Evolutionary conservation across 1,140 invertebrate species (phyloP), one percentile per base, ranked within the genome.

Genomic region (Goniozus legneri): DNA sequence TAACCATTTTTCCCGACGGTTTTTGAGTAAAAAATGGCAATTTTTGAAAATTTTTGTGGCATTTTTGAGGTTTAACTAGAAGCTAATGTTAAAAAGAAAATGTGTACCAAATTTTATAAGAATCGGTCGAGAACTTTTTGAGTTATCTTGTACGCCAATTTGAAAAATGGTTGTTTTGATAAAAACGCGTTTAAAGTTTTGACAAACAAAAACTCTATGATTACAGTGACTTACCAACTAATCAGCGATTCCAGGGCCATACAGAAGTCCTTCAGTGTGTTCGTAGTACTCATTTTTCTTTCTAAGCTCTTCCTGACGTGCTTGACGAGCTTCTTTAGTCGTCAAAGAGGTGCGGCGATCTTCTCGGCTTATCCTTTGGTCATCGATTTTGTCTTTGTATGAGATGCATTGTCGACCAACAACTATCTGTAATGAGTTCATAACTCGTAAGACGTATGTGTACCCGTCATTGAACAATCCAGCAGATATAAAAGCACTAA

Each of bases 401-500:
- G 4, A 6, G 4, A 6, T 4, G 24, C 24, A 27, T 6, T 27
- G 4, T 10, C 4, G 24, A 10, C 24, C 24, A 27, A 27, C 24
- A 6, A 6, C 24, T 10, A 27, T 4, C 32, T 4, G 3, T 8
- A 33, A 13, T 3, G 7, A 7, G 14, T 33, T 33, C 50, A 52
- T 52, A 16, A 22, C 16, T 8, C 2, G 2, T 2, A 52, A 20
- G 8, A 52, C n/a, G 27, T 36, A 15, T 20, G 39, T 43, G 18
- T 44, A 37, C 4, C 51, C 47, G 14, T 54, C 48, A 16, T 53
- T 53, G 20, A 53, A 50, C 12, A 46, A 47, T 3, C 40, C 22
- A 31, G 40, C 18, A 39, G 51, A 46, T 19, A 53, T 18, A 19
- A 31, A 39, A 24, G 47, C 39, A 27, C 40, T 24, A 19, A 54